Evolutionary conservation across 2,113 vertebrate species (phyloP), one percentile per base, ranked within the genome.

Genomic region (Sarotherodon lohbergeri): DNA sequence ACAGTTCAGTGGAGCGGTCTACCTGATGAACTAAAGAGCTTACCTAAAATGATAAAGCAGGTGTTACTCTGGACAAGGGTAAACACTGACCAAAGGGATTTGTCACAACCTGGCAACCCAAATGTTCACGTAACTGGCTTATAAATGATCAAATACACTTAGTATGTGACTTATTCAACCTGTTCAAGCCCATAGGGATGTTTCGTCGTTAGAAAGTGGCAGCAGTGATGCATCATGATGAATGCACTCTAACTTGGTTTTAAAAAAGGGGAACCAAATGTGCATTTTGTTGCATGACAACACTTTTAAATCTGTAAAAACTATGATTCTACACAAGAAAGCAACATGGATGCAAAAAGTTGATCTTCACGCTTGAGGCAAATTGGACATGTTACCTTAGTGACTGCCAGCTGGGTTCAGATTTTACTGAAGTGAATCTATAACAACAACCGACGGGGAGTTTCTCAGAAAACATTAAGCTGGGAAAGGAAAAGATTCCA

Each of bases 381-480:
- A 84, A 81, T 76, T 79, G 48, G 54, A 66, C 78, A 39, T 9
- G 22, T 82, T 85, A 83, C 61, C 48, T 48, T 36, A 85, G 46
- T 19, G 36, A 48, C 71, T 81, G 39, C 32, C 24, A 82, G 4
- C 50, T 27, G 16, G n/a, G 79, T 80, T 91, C 17, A 57, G 55
- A 76, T 92, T 89, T 63, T 46, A 78, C 66, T 84, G 66, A 86
- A 88, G 7, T 32, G 11, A 82, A 87, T 90, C 68, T 76, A 29
- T 92, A 85, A 81, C 82, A 88, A 87, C 57, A 92, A 90, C 83
- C 80, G 68, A 46, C 29, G 81, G 90, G 82, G 34, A 54, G 50
- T 92, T 88, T 94, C 89, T 92, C 59, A 81, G 55, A 55, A 89
- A 88, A 82, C 14, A 71, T n/a, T 16, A 39, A 68, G 83, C 39